Evolutionary conservation across 2,113 vertebrate genomes (phyloP), one percentile per base, ranked within the genome.

Genomic region (Thamnophis sirtalis): DNA sequence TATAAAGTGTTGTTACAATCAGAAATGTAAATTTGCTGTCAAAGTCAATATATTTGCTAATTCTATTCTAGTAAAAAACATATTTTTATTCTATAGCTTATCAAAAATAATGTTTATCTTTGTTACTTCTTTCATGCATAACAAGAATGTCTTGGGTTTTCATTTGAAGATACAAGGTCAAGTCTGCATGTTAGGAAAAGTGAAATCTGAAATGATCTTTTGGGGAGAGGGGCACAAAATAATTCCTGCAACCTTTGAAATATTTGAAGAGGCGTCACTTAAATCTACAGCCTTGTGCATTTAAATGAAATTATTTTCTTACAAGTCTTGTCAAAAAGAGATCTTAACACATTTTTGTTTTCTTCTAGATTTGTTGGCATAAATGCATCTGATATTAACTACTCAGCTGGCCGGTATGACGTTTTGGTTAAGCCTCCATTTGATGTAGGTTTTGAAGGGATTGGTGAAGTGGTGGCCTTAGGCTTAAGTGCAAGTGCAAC

Each of bases 331-430:
- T 13, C 54, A 63, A 94, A 91, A 93, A 93, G 93, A 54, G 28
- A 90, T 28, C 21, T 93, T 97, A 97, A 96, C 93, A 11, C 55
- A 1, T 93, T 88, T 91, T 96, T 97, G 94, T 97, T 97, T 96
- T 92, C 94, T 96, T 97, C 96, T 96, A 99, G 99, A 96, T 99
- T 98, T 97, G 97, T 98, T 90, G 98, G 99, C 95, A 97, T 99
- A 96, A 99, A 99, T 89, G 98, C 99, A 38, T 98, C 98, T 63
- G 99, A 99, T 94, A 98, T 99, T 96, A 99, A 99, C 97, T 98
- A 98, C 96, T 97, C 98, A 0, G 98, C 99, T 0, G 99, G 98
- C 85, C 98, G 98, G 15, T 99, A 99, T 6, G 97, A 99, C 91
- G 51, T 97, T 0, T 97, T 98, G 0, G 94, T 98, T 95, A 98